phyloP scores from a whole-genome alignment of 2,888 invertebrate species.

The Rhopalosiphum nymphaeae region DNA sequence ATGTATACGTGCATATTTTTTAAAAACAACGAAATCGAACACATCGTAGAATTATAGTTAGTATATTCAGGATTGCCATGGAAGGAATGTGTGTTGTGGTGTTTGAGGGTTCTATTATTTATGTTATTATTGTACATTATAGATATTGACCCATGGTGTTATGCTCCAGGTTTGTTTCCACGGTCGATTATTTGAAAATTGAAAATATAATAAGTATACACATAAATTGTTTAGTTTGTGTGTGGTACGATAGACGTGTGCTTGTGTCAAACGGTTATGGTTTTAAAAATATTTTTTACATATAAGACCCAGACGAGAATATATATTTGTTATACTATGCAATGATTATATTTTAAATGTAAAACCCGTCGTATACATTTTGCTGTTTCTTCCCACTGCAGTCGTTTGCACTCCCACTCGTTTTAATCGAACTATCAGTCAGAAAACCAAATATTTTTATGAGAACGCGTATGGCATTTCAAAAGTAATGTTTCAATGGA shows the following conservation, averaged over 20 bases:
- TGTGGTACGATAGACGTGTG: constrained; percentile 17
- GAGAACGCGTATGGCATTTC: background rate
- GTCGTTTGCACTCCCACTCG: constrained; percentile 34
- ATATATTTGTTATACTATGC: background rate
- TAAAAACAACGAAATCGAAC: background rate
- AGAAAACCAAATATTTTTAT: constrained; percentile 36
- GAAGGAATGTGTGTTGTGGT: too few relatives aligned
- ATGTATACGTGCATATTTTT: background rate
- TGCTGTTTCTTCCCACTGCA: constrained; percentile 45
- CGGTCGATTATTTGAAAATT: constrained; percentile 12
- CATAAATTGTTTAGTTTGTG: constrained; percentile 34
- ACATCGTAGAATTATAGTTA: background rate
- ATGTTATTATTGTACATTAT: background rate
- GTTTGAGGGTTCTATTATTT: background rate
- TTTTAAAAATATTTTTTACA: background rate
- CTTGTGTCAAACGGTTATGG: constrained; percentile 33
- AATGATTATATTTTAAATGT: constrained; percentile 29
- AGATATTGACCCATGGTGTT: background rate
- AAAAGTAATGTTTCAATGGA: constrained; percentile 16
- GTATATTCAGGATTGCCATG: background rate
- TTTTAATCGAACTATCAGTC: constrained; percentile 36
- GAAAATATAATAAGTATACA: constrained; percentile 12
- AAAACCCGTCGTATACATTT: background rate
- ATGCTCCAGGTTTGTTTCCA: background rate
- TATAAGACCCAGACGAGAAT: background rate